These are phyloP conservation scores for Cydia strobilella DNA, from an alignment of 1,140 invertebrate genomes.

Conservation along the genomic window DNA sequence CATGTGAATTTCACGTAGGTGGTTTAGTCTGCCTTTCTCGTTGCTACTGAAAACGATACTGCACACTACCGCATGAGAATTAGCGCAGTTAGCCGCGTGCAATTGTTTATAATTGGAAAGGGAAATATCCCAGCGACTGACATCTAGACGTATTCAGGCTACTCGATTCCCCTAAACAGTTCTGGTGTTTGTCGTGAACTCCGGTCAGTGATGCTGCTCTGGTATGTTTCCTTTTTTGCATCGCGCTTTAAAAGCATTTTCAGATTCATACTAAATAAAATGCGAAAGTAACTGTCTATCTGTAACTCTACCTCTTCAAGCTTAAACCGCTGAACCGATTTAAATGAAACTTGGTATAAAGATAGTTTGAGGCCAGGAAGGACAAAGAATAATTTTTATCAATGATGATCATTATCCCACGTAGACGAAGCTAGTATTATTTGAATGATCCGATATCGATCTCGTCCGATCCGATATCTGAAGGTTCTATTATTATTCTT, in stretches of 20 bases:
- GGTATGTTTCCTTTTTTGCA: background rate
- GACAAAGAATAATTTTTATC: no score
- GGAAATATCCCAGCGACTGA: conserved; percentile 26
- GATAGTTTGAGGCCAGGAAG: no score
- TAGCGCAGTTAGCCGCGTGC: conserved; percentile 14
- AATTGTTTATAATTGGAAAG: conserved; percentile 30
- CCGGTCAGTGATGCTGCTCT: background rate
- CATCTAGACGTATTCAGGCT: conserved; percentile 25
- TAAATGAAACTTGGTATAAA: no score
- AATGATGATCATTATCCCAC: no score
- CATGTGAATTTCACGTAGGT: background rate
- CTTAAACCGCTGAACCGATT: no score
- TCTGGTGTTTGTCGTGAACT: conserved; percentile 13
- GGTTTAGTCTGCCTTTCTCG: background rate
- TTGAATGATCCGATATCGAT: no score
- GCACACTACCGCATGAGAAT: background rate
- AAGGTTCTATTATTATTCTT: no score
- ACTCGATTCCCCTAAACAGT: background rate
- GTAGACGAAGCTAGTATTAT: no score
- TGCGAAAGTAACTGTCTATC: no score
- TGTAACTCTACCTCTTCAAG: no score
- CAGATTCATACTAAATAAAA: no score
- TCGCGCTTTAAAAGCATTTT: background rate
- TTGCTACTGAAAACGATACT: background rate
- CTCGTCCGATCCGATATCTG: no score